phyloP scores from a whole-genome alignment of 2,113 vertebrate genomes.

The Microcebus murinus region DNA sequence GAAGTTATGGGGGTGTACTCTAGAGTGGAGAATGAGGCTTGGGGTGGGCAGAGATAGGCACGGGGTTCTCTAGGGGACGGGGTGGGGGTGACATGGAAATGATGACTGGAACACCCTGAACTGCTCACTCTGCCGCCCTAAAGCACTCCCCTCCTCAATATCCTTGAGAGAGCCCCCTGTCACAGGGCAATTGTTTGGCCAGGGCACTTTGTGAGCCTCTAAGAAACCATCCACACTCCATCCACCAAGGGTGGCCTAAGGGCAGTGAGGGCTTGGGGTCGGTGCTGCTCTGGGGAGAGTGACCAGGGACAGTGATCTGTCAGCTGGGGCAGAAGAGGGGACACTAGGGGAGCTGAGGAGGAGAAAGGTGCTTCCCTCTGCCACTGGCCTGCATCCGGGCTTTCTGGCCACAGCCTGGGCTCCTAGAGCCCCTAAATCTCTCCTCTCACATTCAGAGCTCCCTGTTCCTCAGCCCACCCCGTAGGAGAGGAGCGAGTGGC shows the following conservation, averaged over 20 bases:
- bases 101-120: not conserved
- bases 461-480: not conserved
- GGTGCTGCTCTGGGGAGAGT: not conserved
- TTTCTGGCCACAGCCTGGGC: not conserved
- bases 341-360: not conserved
- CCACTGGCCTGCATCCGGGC: too few relatives aligned
- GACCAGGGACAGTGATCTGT: not conserved
- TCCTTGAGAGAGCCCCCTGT: not conserved
- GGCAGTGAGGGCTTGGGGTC: not conserved
- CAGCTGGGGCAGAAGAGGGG: too few relatives aligned
- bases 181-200: not conserved
- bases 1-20: not conserved
- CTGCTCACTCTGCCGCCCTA: not conserved
- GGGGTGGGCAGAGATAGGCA: too few relatives aligned
- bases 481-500: not conserved
- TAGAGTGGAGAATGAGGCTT: too few relatives aligned
- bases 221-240: not conserved
- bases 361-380: not conserved
- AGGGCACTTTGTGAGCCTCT: not conserved
- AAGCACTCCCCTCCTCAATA: not conserved
- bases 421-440: not conserved
- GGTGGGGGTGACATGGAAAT: not conserved
- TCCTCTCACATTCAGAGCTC: not conserved
- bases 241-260: not conserved
- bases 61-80: not conserved